phyloP scores from a whole-genome alignment of 2,888 invertebrate species.

The Epistrophella euchroma region DNA sequence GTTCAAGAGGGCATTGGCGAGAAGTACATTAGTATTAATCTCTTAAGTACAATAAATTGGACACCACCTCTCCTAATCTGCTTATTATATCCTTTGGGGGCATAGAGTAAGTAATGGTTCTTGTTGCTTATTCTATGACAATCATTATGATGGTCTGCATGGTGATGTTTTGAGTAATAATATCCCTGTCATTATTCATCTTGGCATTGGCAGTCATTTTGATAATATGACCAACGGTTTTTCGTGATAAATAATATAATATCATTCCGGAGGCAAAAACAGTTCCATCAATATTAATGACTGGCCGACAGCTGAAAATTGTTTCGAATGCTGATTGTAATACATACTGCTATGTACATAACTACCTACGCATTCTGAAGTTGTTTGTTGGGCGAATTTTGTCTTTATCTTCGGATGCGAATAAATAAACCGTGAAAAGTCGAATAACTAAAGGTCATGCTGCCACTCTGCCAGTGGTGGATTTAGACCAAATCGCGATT shows the following conservation, averaged over 20 bases:
- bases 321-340: conserved; percentile 23
- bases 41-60: conserved; percentile 48
- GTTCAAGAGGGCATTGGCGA: conserved; percentile 6
- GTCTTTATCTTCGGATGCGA: background rate
- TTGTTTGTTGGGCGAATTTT: background rate
- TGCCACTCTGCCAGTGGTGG: background rate
- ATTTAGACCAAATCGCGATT: no score
- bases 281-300: conserved; percentile 55
- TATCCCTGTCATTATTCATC: conserved; percentile 53
- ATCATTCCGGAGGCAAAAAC: conserved; percentile 17
- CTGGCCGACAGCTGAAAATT: conserved; percentile 28
- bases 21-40: conserved; percentile 41
- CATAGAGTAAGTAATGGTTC: conserved; percentile 3
- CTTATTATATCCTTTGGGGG: conserved; percentile 35
- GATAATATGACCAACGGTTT: conserved; percentile 23
- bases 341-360: background rate
- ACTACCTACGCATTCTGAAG: no score
- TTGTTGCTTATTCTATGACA: background rate
- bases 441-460: background rate
- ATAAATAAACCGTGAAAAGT: conserved; percentile 9
- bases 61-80: conserved; percentile 37
- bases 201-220: conserved; percentile 47
- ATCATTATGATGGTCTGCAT: conserved; percentile 9
- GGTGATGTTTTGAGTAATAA: conserved; percentile 3
- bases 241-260: conserved; percentile 16